Evolutionary conservation across 2,888 invertebrate genomes (phyloP), one percentile per base, ranked within the genome.

Genomic region (Apodemia hepburni): DNA sequence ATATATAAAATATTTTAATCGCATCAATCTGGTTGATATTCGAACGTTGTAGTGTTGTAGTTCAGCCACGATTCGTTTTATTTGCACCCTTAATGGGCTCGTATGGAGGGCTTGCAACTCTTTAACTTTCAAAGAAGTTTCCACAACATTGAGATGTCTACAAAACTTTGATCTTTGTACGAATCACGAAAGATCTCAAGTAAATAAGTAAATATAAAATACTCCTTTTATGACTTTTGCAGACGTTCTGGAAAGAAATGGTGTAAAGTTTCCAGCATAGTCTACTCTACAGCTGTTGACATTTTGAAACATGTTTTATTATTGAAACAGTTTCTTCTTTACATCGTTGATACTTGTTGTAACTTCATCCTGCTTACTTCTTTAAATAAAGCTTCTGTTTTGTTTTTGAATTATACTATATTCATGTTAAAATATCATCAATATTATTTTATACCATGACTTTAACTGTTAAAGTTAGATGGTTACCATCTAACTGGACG

Each of bases 61-160:
- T 47, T 47, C 7, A 47, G n/a, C 17, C 45, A 47, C 17, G 45
- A 47, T 47, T n/a, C 17, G 2, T 47, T 47, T 47, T 47, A 47
- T 47, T 47, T 47, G 45, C 45, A 47, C 45, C 45, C 45, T 7
- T 47, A 47, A 47, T 47, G 17, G 17, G 45, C 17, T 45, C 45
- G n/a, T n/a, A 45, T n/a, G 3, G n/a, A 42, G 42, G 12, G 42
- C 45, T 47, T 47, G 17, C 45, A 47, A 47, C 45, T 47, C 45
- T 47, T 42, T 42, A 47, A 47, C 45, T 47, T 47, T 47, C 45
- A 47, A 47, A 47, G 45, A 47, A 47, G 45, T 17, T 47, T 47
- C 45, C 45, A 47, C 45, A 17, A 47, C 17, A 47, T 17, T 8
- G 17, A 47, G 45, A 47, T 47, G 45, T 47, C 45, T 47, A 47